These are phyloP conservation scores for Cephus pygmeus DNA, from an alignment of 2,888 invertebrate species.

Conservation along the genomic window DNA sequence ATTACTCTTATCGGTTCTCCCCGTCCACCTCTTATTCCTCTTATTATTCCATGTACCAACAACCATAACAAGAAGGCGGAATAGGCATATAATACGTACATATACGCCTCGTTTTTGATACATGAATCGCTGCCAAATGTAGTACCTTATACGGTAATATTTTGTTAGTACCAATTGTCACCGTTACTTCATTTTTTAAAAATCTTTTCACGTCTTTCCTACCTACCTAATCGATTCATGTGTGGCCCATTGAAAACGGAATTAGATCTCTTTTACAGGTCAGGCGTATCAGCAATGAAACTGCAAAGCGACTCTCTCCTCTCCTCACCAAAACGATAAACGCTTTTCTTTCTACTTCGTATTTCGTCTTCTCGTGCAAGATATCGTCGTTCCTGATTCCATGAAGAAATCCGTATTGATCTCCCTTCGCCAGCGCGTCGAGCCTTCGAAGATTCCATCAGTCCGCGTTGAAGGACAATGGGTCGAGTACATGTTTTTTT, in stretches of 20 bases:
- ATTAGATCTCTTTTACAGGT: background rate
- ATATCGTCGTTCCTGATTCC: background rate
- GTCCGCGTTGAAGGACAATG: background rate
- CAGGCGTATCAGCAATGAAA: background rate
- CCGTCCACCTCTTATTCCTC: background rate
- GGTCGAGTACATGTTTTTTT: background rate
- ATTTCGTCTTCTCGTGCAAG: background rate
- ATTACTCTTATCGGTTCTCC: background rate
- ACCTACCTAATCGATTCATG: background rate
- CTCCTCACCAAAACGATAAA: background rate
- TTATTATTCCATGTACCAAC: background rate
- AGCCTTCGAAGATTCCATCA: background rate
- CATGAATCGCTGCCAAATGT: background rate
- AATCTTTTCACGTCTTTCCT: background rate
- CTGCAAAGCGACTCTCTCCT: background rate
- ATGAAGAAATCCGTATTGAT: background rate
- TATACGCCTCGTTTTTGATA: background rate
- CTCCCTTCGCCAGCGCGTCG: background rate
- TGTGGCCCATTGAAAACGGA: background rate
- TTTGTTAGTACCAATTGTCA: background rate
- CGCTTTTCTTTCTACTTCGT: background rate
- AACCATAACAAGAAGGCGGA: background rate
- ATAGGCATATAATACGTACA: background rate
- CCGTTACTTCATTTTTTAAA: background rate
- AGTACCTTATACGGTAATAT: background rate